Evolutionary conservation across 2,888 invertebrate species (phyloP), one percentile per base, ranked within the genome.

Genomic region (Alloplasta piceator): DNA sequence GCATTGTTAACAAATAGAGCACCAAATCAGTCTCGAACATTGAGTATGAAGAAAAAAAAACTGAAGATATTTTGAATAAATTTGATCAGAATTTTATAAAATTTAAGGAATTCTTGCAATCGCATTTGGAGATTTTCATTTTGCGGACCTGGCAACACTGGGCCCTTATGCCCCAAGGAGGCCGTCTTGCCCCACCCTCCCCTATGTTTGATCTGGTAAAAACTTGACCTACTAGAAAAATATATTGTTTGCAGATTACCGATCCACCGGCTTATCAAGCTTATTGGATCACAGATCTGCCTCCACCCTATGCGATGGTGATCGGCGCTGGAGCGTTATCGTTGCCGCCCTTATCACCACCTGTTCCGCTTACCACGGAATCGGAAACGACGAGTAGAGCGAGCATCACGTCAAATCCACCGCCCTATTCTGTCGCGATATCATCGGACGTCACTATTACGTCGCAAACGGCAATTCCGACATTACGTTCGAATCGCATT

Each of bases 301-400:
- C 90, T 16, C 89, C 90, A 14, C 83, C 90, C 0, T 89, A 89
- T 56, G 80, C 86, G 5, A 84, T 83, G 16, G 85, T 86, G 14
- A 67, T 85, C 4, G 78, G 82, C 3, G 72, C 60, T 26, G 85
- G 83, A 9, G 55, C 43, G 26, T 36, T 60, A 7, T 36, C 66
- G 16, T 7, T 58, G 50, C 5, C 48, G 12, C 26, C 67, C 7
- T 73, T 66, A 55, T 60, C 70, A 6, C 78, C 56, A 9, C 70
- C 58, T 6, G 50, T 56, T 9, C 43, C 41, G 36, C 74, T 48
- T 36, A 36, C 46, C 16, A 16, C 64, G 7, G 66, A 71, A 55
- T 12, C 71, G 10, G 66, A 75, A 38, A 26, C 70, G 16, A 14
- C 36, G 5, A 48, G 16, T 7, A 38, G 50, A 7, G 50, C 76